Percentiles rank a stretch among this genome's conserved stretches.
phyloP scores from a whole-genome alignment of 2,888 invertebrate species.

The Lissocephala sabroskyi region DNA sequence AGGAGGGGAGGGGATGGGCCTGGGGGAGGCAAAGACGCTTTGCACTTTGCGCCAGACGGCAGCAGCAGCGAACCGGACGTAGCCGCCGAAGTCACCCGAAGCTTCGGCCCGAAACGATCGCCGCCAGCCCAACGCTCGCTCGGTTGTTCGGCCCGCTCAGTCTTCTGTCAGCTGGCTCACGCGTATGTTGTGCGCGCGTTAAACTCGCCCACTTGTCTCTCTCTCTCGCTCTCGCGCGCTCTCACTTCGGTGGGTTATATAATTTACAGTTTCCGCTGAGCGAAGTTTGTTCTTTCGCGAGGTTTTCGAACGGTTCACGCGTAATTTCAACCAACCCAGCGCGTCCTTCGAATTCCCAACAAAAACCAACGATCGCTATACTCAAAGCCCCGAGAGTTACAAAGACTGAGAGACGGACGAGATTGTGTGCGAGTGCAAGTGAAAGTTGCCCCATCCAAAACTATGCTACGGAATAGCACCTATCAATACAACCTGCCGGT shows the following conservation, averaged over 20 bases:
- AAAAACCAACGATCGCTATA: conserved; percentile 23
- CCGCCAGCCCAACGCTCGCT: too few species aligned
- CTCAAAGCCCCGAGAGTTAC: too few species aligned
- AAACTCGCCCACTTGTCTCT: background rate
- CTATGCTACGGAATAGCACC: conserved; percentile 66
- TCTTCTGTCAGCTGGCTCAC: conserved; percentile 69
- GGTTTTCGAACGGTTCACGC: conserved; percentile 26
- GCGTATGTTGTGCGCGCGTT: conserved; percentile 60
- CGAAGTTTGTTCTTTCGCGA: conserved; percentile 40
- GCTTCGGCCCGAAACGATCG: conserved; percentile 22
- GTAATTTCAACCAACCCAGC: conserved; percentile 31
- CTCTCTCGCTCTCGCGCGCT: conserved; percentile 5
- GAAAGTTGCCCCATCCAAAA: conserved; percentile 12
- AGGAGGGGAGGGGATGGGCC: conserved; percentile 4
- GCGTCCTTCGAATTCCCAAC: too few species aligned
- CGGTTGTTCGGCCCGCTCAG: conserved; percentile 48
- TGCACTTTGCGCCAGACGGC: conserved; percentile 39
- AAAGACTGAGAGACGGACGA: conserved; percentile 6
- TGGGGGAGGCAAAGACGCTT: background rate
- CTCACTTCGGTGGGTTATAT: conserved; percentile 38
- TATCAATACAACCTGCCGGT: conserved; percentile 75
- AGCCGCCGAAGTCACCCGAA: conserved; percentile 15
- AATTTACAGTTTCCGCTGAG: conserved; percentile 34
- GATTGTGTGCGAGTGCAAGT: conserved; percentile 10
- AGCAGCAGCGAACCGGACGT: background rate